Base-by-base conservation (phyloP, 2,888 invertebrate species). In the Cremastinae sp. region DNA sequence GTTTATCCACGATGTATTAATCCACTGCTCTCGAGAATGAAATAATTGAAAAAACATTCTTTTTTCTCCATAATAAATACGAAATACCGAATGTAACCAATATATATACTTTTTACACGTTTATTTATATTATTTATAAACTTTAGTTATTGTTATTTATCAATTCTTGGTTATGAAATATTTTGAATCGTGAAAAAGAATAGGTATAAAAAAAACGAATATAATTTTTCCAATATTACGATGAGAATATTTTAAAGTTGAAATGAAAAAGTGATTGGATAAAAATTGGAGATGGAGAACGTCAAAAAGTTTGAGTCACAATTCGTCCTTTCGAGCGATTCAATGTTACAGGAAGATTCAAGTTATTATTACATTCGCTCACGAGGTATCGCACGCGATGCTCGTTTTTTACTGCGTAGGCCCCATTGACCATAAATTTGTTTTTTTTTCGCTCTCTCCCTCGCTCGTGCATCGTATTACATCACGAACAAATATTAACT, bases 401-500 rank as follows among this genome's bases (percentile, higher is more conserved):
- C 28, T 34, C 34, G n/a, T 16, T 36, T 20, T 10, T 18, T 10
- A 22, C 16, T 58, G 47, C 58, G 68, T 47, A 45, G 45, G 58
- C 18, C 14, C 28, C 5, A 38, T 56, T 58, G 47, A 68, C 58
- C 14, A 36, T 43, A 18, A 43, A 9, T 22, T 65, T 66, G 2
- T 2, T 28, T 28, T 28, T 28, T 28, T 28, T 28, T 28, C 28
- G 28, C 28, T 28, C 28, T 28, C 28, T 28, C 28, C 28, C 28
- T 28, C 28, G 2, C 5, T 45, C 4, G 10, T 41, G 51, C 41
- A 10, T 36, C 7, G 20, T 51, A 9, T 22, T 38, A 22, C 59
- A 53, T 64, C 53, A 54, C 18, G 43, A 65, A 65, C 54, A 10
- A 65, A 54, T 43, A 54, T 53, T 41, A 41, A 65, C n/a, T 49